Conservation (phyloP, 2,888 invertebrate genomes). For the Rhamnusium bicolor region DNA sequence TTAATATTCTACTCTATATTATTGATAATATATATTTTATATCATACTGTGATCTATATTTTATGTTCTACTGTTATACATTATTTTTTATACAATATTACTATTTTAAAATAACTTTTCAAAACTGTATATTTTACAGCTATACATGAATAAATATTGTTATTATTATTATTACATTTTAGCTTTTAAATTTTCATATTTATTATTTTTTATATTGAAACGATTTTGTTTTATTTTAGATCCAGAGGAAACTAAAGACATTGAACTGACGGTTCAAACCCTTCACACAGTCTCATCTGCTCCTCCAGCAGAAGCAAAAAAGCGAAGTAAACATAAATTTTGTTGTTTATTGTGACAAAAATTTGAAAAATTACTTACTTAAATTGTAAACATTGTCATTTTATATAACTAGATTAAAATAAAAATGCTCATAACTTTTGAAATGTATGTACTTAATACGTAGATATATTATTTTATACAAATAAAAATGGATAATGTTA, state of each 20-base stretch:
- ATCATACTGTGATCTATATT: too few species aligned
- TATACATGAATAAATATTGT: too few species aligned
- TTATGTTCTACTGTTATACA: too few species aligned
- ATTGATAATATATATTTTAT: too few species aligned
- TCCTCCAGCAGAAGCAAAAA: slow-evolving; percentile 72
- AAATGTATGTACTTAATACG: slow-evolving; percentile 19
- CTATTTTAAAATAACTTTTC: too few species aligned
- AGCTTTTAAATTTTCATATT: too few species aligned
- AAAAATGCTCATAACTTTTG: slow-evolving; percentile 25
- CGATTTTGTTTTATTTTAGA: slow-evolving; percentile 70
- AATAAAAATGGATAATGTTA: slow-evolving; percentile 44
- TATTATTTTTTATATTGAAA: too few species aligned
- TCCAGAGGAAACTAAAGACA: slow-evolving; percentile 87
- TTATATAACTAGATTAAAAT: slow-evolving; percentile 13
- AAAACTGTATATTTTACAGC: too few species aligned
- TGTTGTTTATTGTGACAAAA: slow-evolving; percentile 70
- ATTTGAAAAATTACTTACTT: slow-evolving; percentile 10
- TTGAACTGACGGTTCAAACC: slow-evolving; percentile 91
- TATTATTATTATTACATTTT: too few species aligned
- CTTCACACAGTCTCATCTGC: slow-evolving; percentile 74
- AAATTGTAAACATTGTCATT: slow-evolving; percentile 13
- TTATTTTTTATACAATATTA: too few species aligned
- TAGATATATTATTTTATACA: slow-evolving; percentile 42
- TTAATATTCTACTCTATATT: too few species aligned
- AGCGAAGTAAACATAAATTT: slow-evolving; percentile 68